Evolutionary conservation across 2,113 vertebrate species (phyloP).

Genomic region (Nothobranchius furzeri): DNA sequence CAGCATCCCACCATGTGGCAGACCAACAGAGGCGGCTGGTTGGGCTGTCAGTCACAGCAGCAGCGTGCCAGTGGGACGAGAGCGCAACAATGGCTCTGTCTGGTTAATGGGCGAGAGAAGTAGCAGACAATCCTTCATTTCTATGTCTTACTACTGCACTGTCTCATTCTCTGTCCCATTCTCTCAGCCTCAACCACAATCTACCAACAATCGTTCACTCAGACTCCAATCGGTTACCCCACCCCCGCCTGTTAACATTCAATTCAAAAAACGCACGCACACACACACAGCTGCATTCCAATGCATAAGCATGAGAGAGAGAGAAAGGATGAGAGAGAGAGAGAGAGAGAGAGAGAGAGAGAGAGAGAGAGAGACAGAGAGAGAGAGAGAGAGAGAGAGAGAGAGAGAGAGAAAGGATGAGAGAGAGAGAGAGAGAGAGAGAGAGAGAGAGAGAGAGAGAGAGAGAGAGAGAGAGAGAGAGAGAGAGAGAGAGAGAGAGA

Average conservation of each 20-base stretch:
- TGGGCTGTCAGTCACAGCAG: constrained; percentile 75
- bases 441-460: constrained; percentile 25
- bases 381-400: constrained; percentile 15
- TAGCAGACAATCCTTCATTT: constrained; percentile 65
- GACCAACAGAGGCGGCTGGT: constrained; percentile 67
- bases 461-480: constrained; percentile 15
- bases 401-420: constrained; percentile 20
- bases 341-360: constrained; percentile 53
- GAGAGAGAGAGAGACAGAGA: constrained; percentile 52
- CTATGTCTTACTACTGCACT: constrained; percentile 58
- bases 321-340: constrained; percentile 18
- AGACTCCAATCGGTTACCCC: constrained; percentile 55
- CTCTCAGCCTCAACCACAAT: constrained; percentile 53
- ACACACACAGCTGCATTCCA: constrained; percentile 59
- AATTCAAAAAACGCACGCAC: constrained; percentile 40
- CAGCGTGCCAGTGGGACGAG: constrained; percentile 72
- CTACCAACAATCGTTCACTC: constrained; percentile 51
- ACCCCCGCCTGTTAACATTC: constrained; percentile 70
- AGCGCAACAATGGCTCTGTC: constrained; percentile 68
- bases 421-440: too few species aligned
- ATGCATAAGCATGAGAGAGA: constrained; percentile 44
- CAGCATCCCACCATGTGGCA: constrained; percentile 73
- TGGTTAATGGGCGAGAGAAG: constrained; percentile 78
- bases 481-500: constrained; percentile 14
- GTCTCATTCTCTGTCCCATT: constrained; percentile 57